Conservation (phyloP, 2,113 vertebrate species). For the Ceyx melanurus region DNA sequence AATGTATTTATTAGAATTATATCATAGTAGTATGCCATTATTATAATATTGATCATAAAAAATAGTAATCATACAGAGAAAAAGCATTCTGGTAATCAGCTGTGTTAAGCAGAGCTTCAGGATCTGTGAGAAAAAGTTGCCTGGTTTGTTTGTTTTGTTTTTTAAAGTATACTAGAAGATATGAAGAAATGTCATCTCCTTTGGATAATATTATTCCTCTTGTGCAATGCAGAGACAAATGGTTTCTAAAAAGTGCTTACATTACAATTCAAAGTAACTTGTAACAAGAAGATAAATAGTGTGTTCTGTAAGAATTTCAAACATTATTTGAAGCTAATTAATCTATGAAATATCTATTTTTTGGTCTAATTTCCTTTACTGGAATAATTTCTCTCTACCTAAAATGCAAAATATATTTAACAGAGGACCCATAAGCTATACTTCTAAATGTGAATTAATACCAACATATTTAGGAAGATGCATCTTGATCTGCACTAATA, state of each 20-base stretch:
- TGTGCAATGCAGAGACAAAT: neutral
- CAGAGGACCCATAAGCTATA: neutral
- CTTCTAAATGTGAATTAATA: neutral
- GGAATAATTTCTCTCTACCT: neutral
- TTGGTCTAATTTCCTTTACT: neutral
- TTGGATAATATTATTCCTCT: neutral
- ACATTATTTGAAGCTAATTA: neutral
- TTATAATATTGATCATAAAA: neutral
- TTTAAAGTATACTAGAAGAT: neutral
- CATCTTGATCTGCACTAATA: neutral
- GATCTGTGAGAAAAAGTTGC: neutral
- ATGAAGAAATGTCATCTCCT: neutral
- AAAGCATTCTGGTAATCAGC: neutral
- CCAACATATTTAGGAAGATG: neutral
- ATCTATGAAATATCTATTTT: neutral
- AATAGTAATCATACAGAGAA: neutral
- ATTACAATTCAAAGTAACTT: neutral
- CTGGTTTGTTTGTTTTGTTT: neutral
- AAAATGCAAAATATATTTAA: neutral
- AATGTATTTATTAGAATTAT: neutral
- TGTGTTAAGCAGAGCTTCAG: neutral
- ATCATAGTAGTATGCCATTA: accelerated
- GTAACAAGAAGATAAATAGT: neutral
- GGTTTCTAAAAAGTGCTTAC: neutral
- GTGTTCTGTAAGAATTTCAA: neutral